Evolutionary conservation across 2,797 vertebrate species (phyloP), one percentile per base, ranked within the genome.

Genomic region (Botia almorhae): DNA sequence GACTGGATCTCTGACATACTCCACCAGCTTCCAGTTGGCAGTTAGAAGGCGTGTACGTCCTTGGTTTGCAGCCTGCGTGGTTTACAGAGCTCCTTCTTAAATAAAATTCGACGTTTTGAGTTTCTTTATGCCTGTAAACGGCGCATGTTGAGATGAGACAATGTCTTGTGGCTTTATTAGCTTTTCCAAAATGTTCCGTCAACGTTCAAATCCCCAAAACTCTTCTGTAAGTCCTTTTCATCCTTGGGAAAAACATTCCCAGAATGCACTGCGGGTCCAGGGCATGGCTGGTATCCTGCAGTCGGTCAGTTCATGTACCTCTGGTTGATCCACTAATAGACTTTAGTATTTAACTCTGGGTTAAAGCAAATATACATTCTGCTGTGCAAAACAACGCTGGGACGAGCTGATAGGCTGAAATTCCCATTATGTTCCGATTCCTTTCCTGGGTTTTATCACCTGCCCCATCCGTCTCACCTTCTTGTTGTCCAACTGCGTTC

Each of bases 341-440:
- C 58, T 87, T 93, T 93, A 91, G 90, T 89, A 89, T 90, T 89
- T 74, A 83, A 91, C 88, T 93, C 91, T 91, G 87, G 85, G 85
- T 69, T 86, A 91, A 86, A 87, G 90, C 90, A 92, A 91, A 90
- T 88, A 91, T 90, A 93, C 74, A 81, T 91, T 93, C 89, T 91
- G 89, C 90, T 97, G 96, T 97, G 96, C 96, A 96, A 97, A 97
- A 94, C 84, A 86, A 93, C 92, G 95, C 94, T 91, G 90, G 88
- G 86, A 88, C 93, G 88, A 89, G 93, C 91, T 86, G 91, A 90
- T 90, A 90, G 92, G 85, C 87, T 92, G 90, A 89, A 86, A 68
- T 70, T 83, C 90, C 88, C 89, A 83, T 83, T 78, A 70, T 2
- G 8, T 89, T 75, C 83, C 87, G 73, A 85, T 82, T 75, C 74